phyloP scores from a whole-genome alignment of 2,888 invertebrate species.

The Perithous albicinctus region DNA sequence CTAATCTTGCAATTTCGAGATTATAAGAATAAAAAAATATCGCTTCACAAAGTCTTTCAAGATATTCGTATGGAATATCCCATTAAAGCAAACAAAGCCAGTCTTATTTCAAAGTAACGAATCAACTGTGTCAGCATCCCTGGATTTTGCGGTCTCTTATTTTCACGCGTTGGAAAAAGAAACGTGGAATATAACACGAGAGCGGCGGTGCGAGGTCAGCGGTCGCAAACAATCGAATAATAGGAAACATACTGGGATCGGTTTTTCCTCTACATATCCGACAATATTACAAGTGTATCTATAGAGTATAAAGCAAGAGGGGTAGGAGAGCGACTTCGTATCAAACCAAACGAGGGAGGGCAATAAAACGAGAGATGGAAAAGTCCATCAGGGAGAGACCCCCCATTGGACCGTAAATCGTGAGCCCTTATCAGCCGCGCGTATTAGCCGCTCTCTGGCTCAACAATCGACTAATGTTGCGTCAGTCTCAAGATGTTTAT shows the following conservation, averaged over 20 bases:
- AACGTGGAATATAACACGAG: constrained; percentile 47
- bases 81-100: no score
- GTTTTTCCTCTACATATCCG: constrained; percentile 23
- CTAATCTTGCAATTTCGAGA: no score
- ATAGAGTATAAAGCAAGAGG: not conserved
- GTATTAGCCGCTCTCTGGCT: constrained; percentile 75
- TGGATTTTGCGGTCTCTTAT: not conserved
- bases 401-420: constrained; percentile 68
- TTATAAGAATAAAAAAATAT: no score
- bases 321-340: constrained; percentile 20
- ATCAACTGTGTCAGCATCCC: not conserved
- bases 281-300: constrained; percentile 13
- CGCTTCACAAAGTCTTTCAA: no score
- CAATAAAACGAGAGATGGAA: constrained; percentile 55
- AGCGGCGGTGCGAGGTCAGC: no score
- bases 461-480: constrained; percentile 80
- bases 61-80: no score
- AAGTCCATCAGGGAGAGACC: constrained; percentile 64
- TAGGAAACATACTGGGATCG: constrained; percentile 56
- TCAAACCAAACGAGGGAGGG: constrained; percentile 18
- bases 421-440: constrained; percentile 79
- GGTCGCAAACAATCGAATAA: constrained; percentile 54
- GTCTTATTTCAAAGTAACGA: not conserved
- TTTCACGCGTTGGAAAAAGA: constrained; percentile 8
- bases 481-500: constrained; percentile 82